phyloP scores from a whole-genome alignment of 2,888 invertebrate genomes.

The Acanthosepion esculentum region DNA sequence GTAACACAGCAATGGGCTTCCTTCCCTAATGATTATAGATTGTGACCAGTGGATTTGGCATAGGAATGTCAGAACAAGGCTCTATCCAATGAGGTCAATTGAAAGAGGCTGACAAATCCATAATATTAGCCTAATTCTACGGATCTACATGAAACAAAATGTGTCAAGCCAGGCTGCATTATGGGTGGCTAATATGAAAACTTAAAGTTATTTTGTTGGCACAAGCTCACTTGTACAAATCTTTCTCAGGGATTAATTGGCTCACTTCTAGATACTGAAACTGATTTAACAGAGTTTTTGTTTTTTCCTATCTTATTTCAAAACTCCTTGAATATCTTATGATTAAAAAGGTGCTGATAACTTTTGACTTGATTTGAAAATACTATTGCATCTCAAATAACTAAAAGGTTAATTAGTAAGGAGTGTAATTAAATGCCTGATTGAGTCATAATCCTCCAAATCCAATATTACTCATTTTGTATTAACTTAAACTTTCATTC shows the following conservation, averaged over 20 bases:
- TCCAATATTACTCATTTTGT: no score
- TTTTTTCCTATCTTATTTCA: not conserved
- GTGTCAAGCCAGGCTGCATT: not conserved
- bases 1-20: not conserved
- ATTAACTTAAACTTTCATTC: no score
- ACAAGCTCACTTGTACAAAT: not conserved
- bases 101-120: conserved; percentile 33
- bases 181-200: not conserved
- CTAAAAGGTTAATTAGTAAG: no score
- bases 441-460: no score
- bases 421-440: no score
- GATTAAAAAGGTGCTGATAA: not conserved
- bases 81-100: conserved; percentile 4
- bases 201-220: not conserved
- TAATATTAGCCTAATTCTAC: conserved; percentile 12
- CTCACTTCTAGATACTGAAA: not conserved
- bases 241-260: not conserved
- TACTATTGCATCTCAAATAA: not conserved
- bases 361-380: not conserved
- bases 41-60: conserved; percentile 33
- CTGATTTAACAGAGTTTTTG: not conserved
- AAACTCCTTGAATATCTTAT: not conserved
- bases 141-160: not conserved
- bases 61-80: not conserved
- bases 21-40: conserved; percentile 12